These are phyloP conservation scores for Podilymbus podiceps DNA, from an alignment of 2,113 vertebrate species.

Conservation along the genomic window DNA sequence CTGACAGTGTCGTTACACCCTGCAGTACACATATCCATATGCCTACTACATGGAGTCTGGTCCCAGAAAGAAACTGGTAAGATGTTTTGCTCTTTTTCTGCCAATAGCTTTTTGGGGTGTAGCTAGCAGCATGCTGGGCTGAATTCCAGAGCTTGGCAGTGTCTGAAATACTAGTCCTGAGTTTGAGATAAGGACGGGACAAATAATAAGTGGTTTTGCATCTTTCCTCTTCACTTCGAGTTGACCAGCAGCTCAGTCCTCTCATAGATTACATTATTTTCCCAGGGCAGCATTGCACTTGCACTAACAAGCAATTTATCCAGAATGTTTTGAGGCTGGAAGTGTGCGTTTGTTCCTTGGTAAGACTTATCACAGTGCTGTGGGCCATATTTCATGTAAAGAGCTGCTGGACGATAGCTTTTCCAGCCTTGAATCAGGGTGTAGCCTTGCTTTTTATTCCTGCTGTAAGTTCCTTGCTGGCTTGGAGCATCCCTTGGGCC, in stretches of 20 bases:
- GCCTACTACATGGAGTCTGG: slow-evolving; percentile 99
- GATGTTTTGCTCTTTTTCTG: slow-evolving; percentile 13
- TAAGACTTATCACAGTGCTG: neutral
- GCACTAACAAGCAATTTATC: slow-evolving; percentile 5
- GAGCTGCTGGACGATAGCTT: neutral
- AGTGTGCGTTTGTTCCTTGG: neutral
- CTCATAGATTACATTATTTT: neutral
- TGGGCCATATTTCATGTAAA: neutral
- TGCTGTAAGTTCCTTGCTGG: neutral
- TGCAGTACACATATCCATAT: slow-evolving; percentile 98
- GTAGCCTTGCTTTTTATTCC: neutral
- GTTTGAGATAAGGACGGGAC: neutral
- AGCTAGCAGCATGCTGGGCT: neutral
- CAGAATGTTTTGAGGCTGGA: slow-evolving; percentile 13
- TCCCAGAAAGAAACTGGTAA: slow-evolving; percentile 96
- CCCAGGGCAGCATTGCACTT: neutral
- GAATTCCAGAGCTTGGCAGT: neutral
- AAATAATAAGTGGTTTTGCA: neutral
- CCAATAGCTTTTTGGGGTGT: neutral
- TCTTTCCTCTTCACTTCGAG: neutral
- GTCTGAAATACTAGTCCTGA: neutral
- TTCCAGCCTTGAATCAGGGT: neutral
- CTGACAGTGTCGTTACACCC: slow-evolving; percentile 93
- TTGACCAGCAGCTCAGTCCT: neutral
- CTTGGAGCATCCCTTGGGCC: neutral